Evolutionary conservation across 2,888 invertebrate genomes (phyloP).

Genomic region (Aphelenchoides bicaudatus): DNA sequence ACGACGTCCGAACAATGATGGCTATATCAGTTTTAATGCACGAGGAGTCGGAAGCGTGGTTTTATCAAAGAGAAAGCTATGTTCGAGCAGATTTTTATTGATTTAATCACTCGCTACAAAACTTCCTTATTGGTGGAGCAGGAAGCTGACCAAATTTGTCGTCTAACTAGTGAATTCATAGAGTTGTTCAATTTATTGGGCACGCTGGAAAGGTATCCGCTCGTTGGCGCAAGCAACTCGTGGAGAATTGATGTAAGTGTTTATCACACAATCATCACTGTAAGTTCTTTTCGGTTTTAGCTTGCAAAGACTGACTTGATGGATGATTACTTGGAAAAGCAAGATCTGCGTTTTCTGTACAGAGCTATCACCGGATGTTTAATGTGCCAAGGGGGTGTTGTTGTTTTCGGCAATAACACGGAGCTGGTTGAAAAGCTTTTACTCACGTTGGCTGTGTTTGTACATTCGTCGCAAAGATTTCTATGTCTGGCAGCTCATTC

Average conservation of each 20-base stretch:
- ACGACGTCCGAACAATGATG: conserved; percentile 35
- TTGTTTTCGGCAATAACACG: conserved; percentile 46
- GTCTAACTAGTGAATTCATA: conserved; percentile 33
- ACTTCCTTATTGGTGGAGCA: conserved; percentile 30
- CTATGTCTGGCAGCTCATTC: conserved; percentile 43
- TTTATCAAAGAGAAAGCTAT: conserved; percentile 31
- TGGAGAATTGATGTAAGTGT: conserved; percentile 20
- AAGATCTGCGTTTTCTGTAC: conserved; percentile 21
- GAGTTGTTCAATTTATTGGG: conserved; percentile 31
- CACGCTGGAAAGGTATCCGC: conserved; percentile 32
- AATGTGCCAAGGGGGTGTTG: conserved; percentile 49
- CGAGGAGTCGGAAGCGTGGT: conserved; percentile 30
- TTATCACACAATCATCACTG: not conserved
- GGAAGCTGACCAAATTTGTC: conserved; percentile 31
- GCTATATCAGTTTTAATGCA: conserved; percentile 50
- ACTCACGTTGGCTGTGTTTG: conserved; percentile 46
- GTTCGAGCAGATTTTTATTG: conserved; percentile 23
- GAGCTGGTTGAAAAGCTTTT: conserved; percentile 43
- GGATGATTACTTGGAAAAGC: conserved; percentile 17
- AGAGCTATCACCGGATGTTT: conserved; percentile 46
- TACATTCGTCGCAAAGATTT: conserved; percentile 41
- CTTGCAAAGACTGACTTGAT: conserved; percentile 26
- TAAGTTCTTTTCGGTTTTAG: conserved; percentile 20
- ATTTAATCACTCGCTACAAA: conserved; percentile 28
- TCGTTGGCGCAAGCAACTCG: conserved; percentile 16